phyloP scores from a whole-genome alignment of 1,140 invertebrate genomes.

The Tetraneura akinire region DNA sequence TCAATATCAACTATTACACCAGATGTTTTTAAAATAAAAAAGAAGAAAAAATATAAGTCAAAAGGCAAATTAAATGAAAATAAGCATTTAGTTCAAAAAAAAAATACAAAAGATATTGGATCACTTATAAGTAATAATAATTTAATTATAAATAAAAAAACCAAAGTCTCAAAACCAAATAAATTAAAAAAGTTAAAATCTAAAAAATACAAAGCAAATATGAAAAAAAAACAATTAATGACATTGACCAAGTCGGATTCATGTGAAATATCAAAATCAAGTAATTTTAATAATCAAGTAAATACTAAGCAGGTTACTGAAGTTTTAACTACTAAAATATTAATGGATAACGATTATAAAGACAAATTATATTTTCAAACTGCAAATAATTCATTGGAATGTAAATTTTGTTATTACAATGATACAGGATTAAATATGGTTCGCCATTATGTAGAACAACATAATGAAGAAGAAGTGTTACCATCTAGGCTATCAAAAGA shows the following conservation, averaged over 20 bases:
- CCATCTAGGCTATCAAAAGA: slow-evolving; percentile 4
- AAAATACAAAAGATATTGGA: not conserved
- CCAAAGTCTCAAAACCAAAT: not conserved
- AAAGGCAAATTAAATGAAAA: not conserved
- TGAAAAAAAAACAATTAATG: not conserved
- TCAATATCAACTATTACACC: not conserved
- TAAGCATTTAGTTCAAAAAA: not conserved
- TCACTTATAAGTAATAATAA: not conserved
- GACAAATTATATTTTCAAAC: slow-evolving; percentile 40
- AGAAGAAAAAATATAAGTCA: slow-evolving; percentile 1
- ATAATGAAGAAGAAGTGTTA: slow-evolving; percentile 13
- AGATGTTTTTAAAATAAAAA: not conserved
- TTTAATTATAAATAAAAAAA: not conserved
- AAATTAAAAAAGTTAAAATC: not conserved
- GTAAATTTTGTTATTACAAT: slow-evolving; percentile 39
- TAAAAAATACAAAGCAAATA: not conserved
- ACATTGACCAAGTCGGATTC: not conserved
- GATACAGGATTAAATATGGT: slow-evolving; percentile 15
- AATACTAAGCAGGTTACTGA: not conserved
- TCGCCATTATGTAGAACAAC: slow-evolving; percentile 14
- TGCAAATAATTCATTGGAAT: slow-evolving; percentile 2
- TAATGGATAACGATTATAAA: not conserved
- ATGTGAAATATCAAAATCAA: not conserved
- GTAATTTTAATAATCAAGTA: not conserved
- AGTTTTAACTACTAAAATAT: not conserved